Percentiles rank a stretch among this genome's conserved stretches.
Evolutionary conservation across 2,113 vertebrate species (phyloP).

Genomic region (Lagenorhynchus albirostris): DNA sequence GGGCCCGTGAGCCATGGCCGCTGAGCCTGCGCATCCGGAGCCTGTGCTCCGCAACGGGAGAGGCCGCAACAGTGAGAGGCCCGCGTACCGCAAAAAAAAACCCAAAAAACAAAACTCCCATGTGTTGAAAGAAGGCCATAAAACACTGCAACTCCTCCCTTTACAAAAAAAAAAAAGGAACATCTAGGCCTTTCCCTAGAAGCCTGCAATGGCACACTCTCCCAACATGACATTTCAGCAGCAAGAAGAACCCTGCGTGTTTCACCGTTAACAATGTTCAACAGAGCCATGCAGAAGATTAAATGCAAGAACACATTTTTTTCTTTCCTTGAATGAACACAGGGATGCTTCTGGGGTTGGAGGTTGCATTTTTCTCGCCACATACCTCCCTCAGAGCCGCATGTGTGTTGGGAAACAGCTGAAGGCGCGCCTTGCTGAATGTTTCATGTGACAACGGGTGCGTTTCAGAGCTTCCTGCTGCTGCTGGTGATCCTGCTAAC

Average conservation of each 20-base stretch:
- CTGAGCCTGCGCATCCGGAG: too few relatives aligned
- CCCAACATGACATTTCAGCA: neutral
- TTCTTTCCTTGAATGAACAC: conserved; percentile 56
- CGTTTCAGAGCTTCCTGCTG: conserved; percentile 51
- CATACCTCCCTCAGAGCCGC: neutral
- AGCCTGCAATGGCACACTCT: neutral
- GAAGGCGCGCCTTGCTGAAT: neutral
- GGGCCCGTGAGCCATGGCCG: too few relatives aligned
- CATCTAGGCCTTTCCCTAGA: neutral
- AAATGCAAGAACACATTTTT: conserved; percentile 55
- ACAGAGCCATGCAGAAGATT: conserved; percentile 19
- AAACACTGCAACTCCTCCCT: conserved; percentile 40
- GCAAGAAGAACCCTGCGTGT: neutral
- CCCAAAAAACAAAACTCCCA: conserved; percentile 8
- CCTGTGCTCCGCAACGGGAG: too few relatives aligned
- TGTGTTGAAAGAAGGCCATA: conserved; percentile 65
- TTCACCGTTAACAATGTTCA: conserved; percentile 30
- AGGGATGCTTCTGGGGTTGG: conserved; percentile 37
- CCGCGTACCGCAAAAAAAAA: too few relatives aligned
- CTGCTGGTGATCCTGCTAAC: conserved; percentile 55
- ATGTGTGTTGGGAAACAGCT: neutral
- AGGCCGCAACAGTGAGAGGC: too few relatives aligned
- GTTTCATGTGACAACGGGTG: conserved; percentile 39
- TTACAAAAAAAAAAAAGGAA: conserved; percentile 34
- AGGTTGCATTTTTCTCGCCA: neutral